Base-by-base conservation (phyloP, 2,888 invertebrate species). In the Caenorhabditis imperialis region DNA sequence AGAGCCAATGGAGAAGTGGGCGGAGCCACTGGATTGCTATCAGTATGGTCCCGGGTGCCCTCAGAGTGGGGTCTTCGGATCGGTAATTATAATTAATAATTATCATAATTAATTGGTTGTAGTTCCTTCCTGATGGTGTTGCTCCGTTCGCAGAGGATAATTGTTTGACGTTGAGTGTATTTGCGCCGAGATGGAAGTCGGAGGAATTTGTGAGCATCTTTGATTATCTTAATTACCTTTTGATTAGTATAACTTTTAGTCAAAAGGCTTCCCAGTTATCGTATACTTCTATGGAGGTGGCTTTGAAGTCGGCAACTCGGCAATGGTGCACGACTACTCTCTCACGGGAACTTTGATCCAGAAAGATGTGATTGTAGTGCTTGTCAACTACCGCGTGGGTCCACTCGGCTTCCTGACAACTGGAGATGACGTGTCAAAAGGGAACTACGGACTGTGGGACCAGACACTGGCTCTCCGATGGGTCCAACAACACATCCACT, bases 381-480 rank as follows among this genome's bases (percentile, higher is more conserved):
- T 81, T 1, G 62, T 84, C 42, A 79, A 83, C 55, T 85, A 85
- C 47, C 80, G 85, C 1, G 72, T 85, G 1, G 85, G 84, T 8
- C 50, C 76, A 6, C 60, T 85, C n/a, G 83, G 83, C 6, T 83
- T 83, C 60, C 58, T 83, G 33, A 69, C 73, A 6, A 78, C 75
- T 0, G n/a, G n/a, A n/a, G 78, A 72, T 53, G 47, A 69, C 25
- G 35, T 51, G 4, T 50, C 67, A 30, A 37, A 30, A 10, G 84
- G 84, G 38, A 86, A 86, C 63, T 65, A 74, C 50, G 85, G 85
- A 8, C 62, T 84, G 0, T n/a, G n/a, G n/a, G n/a, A n/a, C n/a
- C n/a, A n/a, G n/a, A n/a, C n/a, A n/a, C n/a, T n/a, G n/a, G n/a
- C 84, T 10, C 71, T 87, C 4, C 40, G 77, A 51, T 87, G 87